Evolutionary conservation across 2,797 vertebrate genomes (phyloP).

Genomic region (Ctenopoma kingsleyae): DNA sequence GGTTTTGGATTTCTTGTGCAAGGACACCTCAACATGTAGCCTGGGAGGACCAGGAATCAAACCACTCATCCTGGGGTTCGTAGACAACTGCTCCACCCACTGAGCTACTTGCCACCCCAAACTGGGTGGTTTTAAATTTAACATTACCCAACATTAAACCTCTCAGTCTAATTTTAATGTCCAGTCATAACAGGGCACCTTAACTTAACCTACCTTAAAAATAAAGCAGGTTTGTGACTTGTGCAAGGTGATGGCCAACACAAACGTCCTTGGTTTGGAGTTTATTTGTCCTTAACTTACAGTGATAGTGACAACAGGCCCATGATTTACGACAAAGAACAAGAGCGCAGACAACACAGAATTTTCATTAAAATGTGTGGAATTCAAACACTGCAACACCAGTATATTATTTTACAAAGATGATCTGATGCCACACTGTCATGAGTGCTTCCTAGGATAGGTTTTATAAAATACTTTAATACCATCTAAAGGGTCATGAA

Average conservation of each 20-base stretch:
- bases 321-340: not conserved
- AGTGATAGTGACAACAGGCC: constrained; percentile 1
- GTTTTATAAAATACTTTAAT: not conserved
- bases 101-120: no score
- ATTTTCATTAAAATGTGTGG: constrained; percentile 14
- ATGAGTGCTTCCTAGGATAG: not conserved
- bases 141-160: not conserved
- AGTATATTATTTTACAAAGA: constrained; percentile 3
- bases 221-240: not conserved
- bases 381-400: constrained; percentile 4
- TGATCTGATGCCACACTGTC: not conserved
- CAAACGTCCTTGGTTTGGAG: not conserved
- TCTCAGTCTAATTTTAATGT: not conserved
- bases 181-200: not conserved
- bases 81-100: no score
- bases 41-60: no score
- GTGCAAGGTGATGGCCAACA: not conserved
- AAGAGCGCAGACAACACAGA: not conserved
- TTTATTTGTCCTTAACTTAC: constrained; percentile 1
- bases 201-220: not conserved
- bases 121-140: no score
- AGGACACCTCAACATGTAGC: not conserved
- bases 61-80: no score
- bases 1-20: no score
- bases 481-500: constrained; percentile 7